These are phyloP conservation scores for Meloidogyne floridensis DNA, from an alignment of 1,140 invertebrate genomes.

Conservation along the genomic window DNA sequence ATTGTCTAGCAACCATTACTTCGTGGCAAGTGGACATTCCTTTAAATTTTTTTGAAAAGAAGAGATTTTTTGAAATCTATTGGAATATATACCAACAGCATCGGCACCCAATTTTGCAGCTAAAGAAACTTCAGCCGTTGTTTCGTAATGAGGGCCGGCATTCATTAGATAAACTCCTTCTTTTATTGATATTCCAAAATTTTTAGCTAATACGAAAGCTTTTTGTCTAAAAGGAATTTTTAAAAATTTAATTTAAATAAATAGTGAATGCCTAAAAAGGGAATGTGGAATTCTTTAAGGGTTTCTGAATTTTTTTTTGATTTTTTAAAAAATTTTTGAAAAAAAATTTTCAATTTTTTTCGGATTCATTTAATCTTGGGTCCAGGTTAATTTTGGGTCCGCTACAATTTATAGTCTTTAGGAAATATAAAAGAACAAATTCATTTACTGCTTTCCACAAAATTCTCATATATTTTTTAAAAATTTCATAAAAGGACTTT, in stretches of 20 bases:
- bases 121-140: constrained; percentile 68
- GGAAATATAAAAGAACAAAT: too few relatives aligned
- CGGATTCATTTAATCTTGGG: too few relatives aligned
- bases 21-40: constrained; percentile 70
- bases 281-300: too few relatives aligned
- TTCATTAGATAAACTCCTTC: constrained; percentile 70
- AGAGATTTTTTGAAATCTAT: neutral
- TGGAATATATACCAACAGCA: constrained; percentile 51
- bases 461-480: neutral
- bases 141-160: constrained; percentile 70
- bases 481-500: constrained; percentile 33
- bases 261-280: too few relatives aligned
- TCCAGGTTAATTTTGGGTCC: neutral
- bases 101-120: constrained; percentile 66
- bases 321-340: neutral
- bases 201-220: constrained; percentile 61
- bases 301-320: too few relatives aligned
- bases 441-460: too few relatives aligned
- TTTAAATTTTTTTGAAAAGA: constrained; percentile 16
- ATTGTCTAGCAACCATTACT: constrained; percentile 69
- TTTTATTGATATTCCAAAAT: constrained; percentile 63
- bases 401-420: too few relatives aligned
- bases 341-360: too few relatives aligned
- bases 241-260: too few relatives aligned
- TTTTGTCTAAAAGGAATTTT: constrained; percentile 59